These are phyloP conservation scores for Carassius gibelio DNA, from an alignment of 2,113 vertebrate genomes.

Conservation along the genomic window DNA sequence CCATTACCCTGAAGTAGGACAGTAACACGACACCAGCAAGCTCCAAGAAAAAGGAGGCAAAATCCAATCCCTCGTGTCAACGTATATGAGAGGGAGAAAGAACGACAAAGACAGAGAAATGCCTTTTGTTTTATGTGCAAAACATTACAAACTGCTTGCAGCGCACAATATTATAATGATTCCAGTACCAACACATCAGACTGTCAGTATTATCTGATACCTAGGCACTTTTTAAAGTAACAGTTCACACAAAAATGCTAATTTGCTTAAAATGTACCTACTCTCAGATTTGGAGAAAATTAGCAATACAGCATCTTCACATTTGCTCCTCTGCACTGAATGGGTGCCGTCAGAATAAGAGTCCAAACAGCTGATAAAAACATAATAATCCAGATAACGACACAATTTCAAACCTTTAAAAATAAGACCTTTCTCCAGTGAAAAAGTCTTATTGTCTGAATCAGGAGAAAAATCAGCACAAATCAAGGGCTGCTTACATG, in stretches of 20 bases:
- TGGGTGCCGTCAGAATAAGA: too few species aligned
- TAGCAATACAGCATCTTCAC: background rate
- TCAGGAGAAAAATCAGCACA: background rate
- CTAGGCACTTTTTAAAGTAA: background rate
- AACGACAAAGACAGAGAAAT: background rate
- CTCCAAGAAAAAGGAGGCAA: slow-evolving; percentile 50
- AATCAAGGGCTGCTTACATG: background rate
- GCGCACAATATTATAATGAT: background rate
- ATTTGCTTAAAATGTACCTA: too few species aligned
- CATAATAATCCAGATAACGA: background rate
- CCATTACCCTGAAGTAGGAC: slow-evolving; percentile 54
- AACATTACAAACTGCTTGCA: background rate
- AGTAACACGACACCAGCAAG: slow-evolving; percentile 66
- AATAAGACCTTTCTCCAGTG: background rate
- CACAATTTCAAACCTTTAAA: background rate
- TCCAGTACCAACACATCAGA: background rate
- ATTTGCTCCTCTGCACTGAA: too few species aligned
- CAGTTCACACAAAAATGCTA: background rate
- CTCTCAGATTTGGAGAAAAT: background rate
- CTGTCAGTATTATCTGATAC: background rate
- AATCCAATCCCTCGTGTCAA: slow-evolving; percentile 55
- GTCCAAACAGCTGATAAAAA: too few species aligned
- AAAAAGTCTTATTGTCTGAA: background rate
- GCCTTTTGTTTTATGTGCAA: background rate
- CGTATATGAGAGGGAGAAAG: background rate